Base-by-base conservation (phyloP, 2,113 vertebrate genomes). In the Silurus glanis region DNA sequence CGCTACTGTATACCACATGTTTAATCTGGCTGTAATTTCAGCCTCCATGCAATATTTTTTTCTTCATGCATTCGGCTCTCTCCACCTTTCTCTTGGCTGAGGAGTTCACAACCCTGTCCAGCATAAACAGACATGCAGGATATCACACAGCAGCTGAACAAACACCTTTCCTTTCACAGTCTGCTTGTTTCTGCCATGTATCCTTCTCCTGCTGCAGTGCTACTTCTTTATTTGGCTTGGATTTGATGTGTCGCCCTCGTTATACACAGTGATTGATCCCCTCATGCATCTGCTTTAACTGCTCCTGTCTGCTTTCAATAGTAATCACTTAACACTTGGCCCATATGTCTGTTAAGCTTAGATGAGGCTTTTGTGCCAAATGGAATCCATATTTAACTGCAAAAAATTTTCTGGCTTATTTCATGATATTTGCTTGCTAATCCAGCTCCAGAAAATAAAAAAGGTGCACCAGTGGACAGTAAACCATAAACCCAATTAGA, bases 111-210 rank as follows among this genome's bases (percentile, higher is more conserved):
- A 23, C n/a, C 28, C 2, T 19, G n/a, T 88, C 80, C 84, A 88
- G 74, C 75, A 71, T 90, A 92, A 93, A 92, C 87, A 92, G 67
- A 88, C 61, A 21, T 55, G 81, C 64, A 83, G 9, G 86, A 91
- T 89, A 90, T 92, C 89, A 86, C 84, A 85, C 88, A 79, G 92
- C 92, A 94, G 94, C 94, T 95, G 94, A 91, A 85, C 89, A 94
- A 94, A 94, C 88, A 92, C 72, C 84, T 74, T 84, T 74, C 86
- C 64, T 82, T 88, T 88, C 83, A 83, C 88, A 89, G 89, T 86
- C 72, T 89, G 88, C 88, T 92, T 91, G 49, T 88, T 89, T 92
- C 82, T 91, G 87, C 90, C 90, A 90, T 86, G 75, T 89, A 84
- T 82, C 91, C 80, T 83, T 83, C 87, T 79, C 86, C 81, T 72